Evolutionary conservation across 2,888 invertebrate genomes (phyloP).

Genomic region (Trileptium ribeirensis): DNA sequence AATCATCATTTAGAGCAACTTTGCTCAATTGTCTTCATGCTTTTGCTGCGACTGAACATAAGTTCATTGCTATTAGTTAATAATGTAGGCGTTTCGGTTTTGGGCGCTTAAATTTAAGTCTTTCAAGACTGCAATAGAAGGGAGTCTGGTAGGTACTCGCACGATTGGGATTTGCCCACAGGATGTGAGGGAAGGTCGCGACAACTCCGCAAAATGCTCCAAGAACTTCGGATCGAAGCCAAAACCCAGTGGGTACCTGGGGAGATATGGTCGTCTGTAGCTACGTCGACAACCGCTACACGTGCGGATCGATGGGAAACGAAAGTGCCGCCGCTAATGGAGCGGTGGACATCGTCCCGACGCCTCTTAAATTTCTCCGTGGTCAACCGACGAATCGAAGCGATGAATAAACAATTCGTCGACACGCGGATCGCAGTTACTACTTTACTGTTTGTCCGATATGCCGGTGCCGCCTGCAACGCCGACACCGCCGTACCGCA

Average conservation of each 20-base stretch:
- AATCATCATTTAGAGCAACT: no score
- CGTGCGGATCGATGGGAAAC: no score
- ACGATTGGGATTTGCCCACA: no score
- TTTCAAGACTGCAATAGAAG: no score
- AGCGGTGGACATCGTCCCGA: neutral
- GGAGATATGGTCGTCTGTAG: slow-evolving; percentile 56
- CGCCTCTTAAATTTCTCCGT: slow-evolving; percentile 38
- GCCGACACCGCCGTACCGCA: slow-evolving; percentile 19
- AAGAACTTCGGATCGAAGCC: slow-evolving; percentile 76
- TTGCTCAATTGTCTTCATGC: no score
- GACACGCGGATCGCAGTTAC: slow-evolving; percentile 58
- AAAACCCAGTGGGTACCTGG: slow-evolving; percentile 61
- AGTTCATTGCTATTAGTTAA: no score
- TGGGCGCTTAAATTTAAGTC: no score
- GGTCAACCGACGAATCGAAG: slow-evolving; percentile 39
- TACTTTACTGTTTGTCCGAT: slow-evolving; percentile 83
- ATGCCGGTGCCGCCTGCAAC: slow-evolving; percentile 71
- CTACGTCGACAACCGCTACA: slow-evolving; percentile 23
- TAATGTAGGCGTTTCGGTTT: no score
- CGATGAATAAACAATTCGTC: slow-evolving; percentile 17
- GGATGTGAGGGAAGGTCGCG: slow-evolving; percentile 44
- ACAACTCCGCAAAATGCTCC: slow-evolving; percentile 61
- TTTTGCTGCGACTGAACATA: no score
- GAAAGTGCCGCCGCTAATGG: neutral
- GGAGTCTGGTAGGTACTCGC: no score